Evolutionary conservation across 2,888 invertebrate species (phyloP), one percentile per base, ranked within the genome.

Genomic region (Chloroclystis v-ata): DNA sequence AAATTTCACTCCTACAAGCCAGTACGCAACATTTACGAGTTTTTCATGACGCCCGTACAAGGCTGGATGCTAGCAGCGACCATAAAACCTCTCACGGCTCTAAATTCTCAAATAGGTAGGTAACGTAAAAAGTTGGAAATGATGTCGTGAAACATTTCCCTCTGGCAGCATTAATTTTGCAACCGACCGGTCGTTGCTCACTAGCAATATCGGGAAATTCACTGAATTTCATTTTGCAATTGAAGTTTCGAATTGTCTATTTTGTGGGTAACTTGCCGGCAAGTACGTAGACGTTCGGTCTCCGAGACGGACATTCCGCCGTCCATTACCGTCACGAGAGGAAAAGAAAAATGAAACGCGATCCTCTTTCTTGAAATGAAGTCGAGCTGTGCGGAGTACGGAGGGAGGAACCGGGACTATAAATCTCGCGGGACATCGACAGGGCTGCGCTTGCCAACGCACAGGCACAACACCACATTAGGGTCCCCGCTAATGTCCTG

Each of bases 1-100:
- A 81, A 82, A 82, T 82, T 79, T 75, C 71, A 71, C 70, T 74
- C 68, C 72, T 71, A 75, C 69, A 70, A 67, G 69, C 69, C 69
- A 69, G 69, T 75, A 77, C 72, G 76, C 75, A 74, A 72, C 80
- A 72, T 84, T 84, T 83, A 82, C 82, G 82, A 77, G 67, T 69
- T 77, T 82, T 82, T 78, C 76, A 82, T 73, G 75, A 73, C 75
- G 68, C 72, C 72, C 69, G 63, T 72, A 74, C 69, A 69, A 73
- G 73, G 67, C 74, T 67, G 67, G 63, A 61, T 74, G 65, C 67
- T 67, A 64, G 61, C 67, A 72, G 72, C 71, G 65, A 63, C 69
- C 71, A 72, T 82, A 78, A 81, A 79, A 75, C 73, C 68, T 67
- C 69, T 65, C 62, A 61, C 60, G 61, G 66, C 57, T 65, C 59